Conservation (phyloP, 2,797 vertebrate species). For the Galaxias olidus region DNA sequence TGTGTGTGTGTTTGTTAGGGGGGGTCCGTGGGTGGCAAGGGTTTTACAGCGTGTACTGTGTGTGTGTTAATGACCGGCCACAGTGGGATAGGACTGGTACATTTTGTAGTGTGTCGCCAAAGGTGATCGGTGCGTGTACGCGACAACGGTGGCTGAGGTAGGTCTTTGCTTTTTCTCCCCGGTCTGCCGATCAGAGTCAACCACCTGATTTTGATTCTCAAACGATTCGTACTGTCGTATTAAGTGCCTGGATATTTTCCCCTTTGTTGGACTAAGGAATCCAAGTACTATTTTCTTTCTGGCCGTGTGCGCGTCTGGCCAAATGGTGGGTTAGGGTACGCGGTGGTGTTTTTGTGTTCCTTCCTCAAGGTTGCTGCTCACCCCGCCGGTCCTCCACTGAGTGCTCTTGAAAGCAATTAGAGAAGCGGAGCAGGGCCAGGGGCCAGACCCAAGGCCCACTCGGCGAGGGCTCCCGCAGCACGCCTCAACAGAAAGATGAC, state of each 20-base stretch:
- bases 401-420: slow-evolving; percentile 1
- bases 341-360: neutral
- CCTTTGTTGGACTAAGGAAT: too few relatives aligned
- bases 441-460: neutral
- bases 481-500: too few relatives aligned
- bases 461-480: too few relatives aligned
- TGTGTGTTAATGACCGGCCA: neutral
- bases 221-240: too few relatives aligned
- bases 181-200: too few relatives aligned
- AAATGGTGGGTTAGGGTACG: neutral
- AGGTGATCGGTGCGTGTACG: too few relatives aligned
- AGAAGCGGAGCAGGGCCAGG: neutral
- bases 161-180: too few relatives aligned
- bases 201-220: too few relatives aligned
- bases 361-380: neutral
- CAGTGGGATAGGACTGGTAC: neutral
- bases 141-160: too few relatives aligned
- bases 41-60: neutral
- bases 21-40: neutral
- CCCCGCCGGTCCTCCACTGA: neutral
- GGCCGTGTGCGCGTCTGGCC: neutral
- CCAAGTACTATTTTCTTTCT: slow-evolving; percentile 1
- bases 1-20: neutral
- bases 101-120: too few relatives aligned
- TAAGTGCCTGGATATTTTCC: too few relatives aligned